Conservation (phyloP, 2,113 vertebrate genomes). For the Callopanchax toddi region DNA sequence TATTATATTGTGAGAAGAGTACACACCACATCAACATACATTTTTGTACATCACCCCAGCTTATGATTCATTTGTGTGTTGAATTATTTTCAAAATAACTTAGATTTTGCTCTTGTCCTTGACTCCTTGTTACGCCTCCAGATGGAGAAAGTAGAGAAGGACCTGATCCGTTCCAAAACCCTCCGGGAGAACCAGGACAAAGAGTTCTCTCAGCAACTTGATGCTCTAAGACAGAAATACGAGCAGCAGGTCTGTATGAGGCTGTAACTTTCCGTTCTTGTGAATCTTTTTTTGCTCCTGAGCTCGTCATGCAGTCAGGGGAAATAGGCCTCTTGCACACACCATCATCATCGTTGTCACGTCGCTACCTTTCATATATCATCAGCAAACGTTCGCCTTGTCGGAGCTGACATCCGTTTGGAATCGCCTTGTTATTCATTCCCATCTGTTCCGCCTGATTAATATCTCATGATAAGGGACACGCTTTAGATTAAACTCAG, state of each 20-base stretch:
- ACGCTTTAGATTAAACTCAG: conserved; percentile 57
- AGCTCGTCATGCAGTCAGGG: not conserved
- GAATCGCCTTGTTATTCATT: conserved; percentile 45
- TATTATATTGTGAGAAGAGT: not conserved
- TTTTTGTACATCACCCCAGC: not conserved
- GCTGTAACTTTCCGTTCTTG: conserved; percentile 14
- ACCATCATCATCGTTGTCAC: conserved; percentile 14
- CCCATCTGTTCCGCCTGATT: conserved; percentile 57
- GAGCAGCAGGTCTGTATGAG: conserved; percentile 88
- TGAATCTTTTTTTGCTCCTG: not conserved
- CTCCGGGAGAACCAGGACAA: conserved; percentile 90
- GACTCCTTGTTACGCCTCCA: conserved; percentile 67
- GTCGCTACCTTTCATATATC: conserved; percentile 24
- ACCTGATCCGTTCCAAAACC: conserved; percentile 87
- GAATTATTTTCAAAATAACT: not conserved
- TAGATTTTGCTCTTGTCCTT: conserved; percentile 25
- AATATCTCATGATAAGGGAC: conserved; percentile 50
- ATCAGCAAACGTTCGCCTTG: conserved; percentile 22
- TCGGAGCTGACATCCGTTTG: conserved; percentile 35
- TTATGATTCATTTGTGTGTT: not conserved
- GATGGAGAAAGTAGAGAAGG: conserved; percentile 93
- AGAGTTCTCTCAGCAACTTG: conserved; percentile 88
- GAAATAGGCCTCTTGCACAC: conserved; percentile 1
- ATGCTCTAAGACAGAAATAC: conserved; percentile 82
- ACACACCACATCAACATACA: not conserved